Base-by-base conservation (phyloP, 2,113 vertebrate genomes). In the Phoenicopterus ruber region DNA sequence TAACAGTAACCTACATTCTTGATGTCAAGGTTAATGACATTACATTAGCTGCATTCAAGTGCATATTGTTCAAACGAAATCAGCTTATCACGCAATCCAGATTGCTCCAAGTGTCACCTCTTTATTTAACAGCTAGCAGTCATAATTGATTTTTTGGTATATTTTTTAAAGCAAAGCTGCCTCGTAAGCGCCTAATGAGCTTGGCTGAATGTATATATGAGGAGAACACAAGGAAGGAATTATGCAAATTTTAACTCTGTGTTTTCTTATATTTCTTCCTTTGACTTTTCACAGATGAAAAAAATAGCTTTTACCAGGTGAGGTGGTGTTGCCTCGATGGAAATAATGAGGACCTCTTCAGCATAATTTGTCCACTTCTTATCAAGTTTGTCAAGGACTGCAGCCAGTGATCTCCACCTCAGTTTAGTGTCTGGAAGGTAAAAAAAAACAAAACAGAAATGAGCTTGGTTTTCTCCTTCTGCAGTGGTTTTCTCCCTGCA, bases 1-100 rank as follows among this genome's bases (percentile, higher is more conserved):
- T 67, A 86, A 78, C 44, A 61, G 25, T 91, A 90, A 92, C 89
- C 67, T 96, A 66, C 76, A 46, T 79, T 79, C 55, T 74, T 80
- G 54, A 69, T 89, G 86, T 81, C 93, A 96, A 96, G 91, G 95
- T 94, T 93, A 96, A 97, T 95, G 80, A 42, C 65, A 84, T 95
- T 95, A 78, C 19, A 47, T 69, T 87, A 94, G 81, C 66, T 4
- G 4, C 79, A 74, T 89, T 87, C 94, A 91, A 94, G 49, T 58
- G 73, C 42, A 17, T 54, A 13, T 49, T 72, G 65, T 82, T 89
- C 73, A 95, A 63, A 93, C 32, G 61, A 93, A 29, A 20, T 74
- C 40, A 63, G 25, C 11, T 89, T 90, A 94, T 88, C 84, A 80
- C 42, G 61, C 66, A 91, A 89, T 62, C 47, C 86, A 96, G 86